Conservation (phyloP, 2,888 invertebrate genomes). For the Gastrophysa polygoni region DNA sequence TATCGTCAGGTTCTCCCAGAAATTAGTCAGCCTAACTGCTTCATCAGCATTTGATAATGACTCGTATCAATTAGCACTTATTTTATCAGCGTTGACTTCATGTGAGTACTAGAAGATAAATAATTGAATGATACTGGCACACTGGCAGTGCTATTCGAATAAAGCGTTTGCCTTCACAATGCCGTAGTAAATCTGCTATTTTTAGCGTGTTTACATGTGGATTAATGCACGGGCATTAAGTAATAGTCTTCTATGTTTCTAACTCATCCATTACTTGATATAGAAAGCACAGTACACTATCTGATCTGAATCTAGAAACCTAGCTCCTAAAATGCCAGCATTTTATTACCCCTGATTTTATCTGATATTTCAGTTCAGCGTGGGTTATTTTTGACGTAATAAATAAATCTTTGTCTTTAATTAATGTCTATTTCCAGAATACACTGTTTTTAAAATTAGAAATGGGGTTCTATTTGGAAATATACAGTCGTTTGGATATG, state of each 20-base stretch:
- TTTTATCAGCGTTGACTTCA: not conserved
- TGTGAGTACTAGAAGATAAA: not conserved
- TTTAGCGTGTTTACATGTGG: constrained; percentile 46
- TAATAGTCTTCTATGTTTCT: constrained; percentile 46
- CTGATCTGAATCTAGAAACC: constrained; percentile 40
- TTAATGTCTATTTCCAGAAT: constrained; percentile 53
- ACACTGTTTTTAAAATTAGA: constrained; percentile 52
- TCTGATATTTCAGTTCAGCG: constrained; percentile 54
- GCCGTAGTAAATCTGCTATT: constrained; percentile 36
- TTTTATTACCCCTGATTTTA: constrained; percentile 57
- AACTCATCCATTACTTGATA: constrained; percentile 48
- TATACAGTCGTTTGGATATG: constrained; percentile 19
- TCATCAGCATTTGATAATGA: constrained; percentile 2
- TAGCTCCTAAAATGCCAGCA: constrained; percentile 54
- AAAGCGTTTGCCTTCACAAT: constrained; percentile 10
- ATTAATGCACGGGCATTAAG: constrained; percentile 48
- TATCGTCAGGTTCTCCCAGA: not conserved
- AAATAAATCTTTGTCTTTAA: constrained; percentile 58
- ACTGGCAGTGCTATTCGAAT: constrained; percentile 1
- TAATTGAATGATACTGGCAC: not conserved
- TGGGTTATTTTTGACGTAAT: constrained; percentile 57
- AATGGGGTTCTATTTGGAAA: constrained; percentile 25
- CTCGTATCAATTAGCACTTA: not conserved
- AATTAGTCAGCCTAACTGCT: not conserved
- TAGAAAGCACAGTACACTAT: constrained; percentile 39